phyloP scores from a whole-genome alignment of 2,888 invertebrate species.

The Charanyca ferruginea region DNA sequence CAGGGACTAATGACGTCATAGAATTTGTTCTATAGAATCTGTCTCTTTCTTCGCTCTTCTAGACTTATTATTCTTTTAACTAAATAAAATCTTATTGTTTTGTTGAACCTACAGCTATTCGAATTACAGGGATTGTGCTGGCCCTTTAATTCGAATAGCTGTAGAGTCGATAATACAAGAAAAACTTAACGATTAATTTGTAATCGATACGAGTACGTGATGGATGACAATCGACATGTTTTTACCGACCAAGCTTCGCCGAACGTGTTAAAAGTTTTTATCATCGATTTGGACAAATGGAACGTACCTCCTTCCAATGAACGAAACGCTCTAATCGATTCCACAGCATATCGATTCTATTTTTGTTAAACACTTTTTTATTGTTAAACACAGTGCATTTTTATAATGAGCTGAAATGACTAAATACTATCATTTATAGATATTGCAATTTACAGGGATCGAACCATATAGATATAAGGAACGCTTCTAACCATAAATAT shows the following conservation, averaged over 20 bases:
- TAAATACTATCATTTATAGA: too few relatives aligned
- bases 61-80: neutral
- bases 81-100: neutral
- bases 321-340: conserved; percentile 13
- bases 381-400: too few relatives aligned
- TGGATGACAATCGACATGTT: conserved; percentile 10
- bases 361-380: conserved; percentile 2
- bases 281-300: conserved; percentile 43
- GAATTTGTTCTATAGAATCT: neutral
- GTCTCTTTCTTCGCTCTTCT: neutral
- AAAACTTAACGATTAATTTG: neutral
- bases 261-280: conserved; percentile 39
- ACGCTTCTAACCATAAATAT: too few relatives aligned
- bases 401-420: too few relatives aligned
- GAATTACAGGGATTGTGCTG: neutral
- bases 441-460: too few relatives aligned
- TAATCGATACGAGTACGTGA: conserved; percentile 10
- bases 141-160: too few relatives aligned
- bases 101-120: neutral
- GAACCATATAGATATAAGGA: too few relatives aligned
- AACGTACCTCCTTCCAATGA: conserved; percentile 37
- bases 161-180: neutral
- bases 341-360: conserved; percentile 10
- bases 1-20: conserved; percentile 33
- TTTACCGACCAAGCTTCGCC: conserved; percentile 13